Base-by-base conservation (phyloP, 2,113 vertebrate genomes). In the Eclectus roratus region DNA sequence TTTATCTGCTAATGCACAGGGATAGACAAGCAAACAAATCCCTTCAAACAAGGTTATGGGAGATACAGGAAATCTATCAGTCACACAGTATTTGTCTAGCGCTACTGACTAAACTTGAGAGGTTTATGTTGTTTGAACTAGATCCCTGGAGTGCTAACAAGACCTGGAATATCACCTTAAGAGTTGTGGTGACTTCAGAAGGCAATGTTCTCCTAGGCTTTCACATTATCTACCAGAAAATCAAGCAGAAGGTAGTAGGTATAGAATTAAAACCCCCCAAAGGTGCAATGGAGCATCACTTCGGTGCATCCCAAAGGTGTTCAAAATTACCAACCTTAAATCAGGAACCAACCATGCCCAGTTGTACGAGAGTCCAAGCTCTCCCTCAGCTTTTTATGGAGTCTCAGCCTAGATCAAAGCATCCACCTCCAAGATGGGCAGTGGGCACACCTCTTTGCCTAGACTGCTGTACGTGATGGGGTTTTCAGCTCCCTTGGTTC, bases 41-140 rank as follows among this genome's bases (percentile, higher is more conserved):
- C 92, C 74, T 93, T 93, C 74, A 87, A 95, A 96, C 80, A 91
- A 93, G 91, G 92, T 72, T 94, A 91, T 28, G 53, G 63, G 80
- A 94, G 91, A 94, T 63, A 78, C 1, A 96, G 78, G 85, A 66
- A 61, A 83, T 93, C 81, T 76, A 60, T 52, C 80, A 66, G 58
- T 83, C 83, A 89, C 63, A n/a, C 33, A 58, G 25, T 71, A 86
- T 95, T 93, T 93, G 81, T 77, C 33, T 91, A 89, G 91, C 49
- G 44, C 80, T 37, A 68, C 73, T 61, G 79, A 89, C 60, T 87
- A 46, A 90, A 96, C 73, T 69, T 68, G 35, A 88, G 90, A 92
- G 69, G 77, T 94, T 96, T 93, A 85, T 79, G 61, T 55, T 96
- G 68, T 91, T 93, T 80, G 82, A 96, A 83, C 86, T 91, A 14